A percentile compares a stretch with the other conserved stretches of the same genome.
Evolutionary conservation across 2,888 invertebrate genomes (phyloP).

Genomic region (Eilema caniola): DNA sequence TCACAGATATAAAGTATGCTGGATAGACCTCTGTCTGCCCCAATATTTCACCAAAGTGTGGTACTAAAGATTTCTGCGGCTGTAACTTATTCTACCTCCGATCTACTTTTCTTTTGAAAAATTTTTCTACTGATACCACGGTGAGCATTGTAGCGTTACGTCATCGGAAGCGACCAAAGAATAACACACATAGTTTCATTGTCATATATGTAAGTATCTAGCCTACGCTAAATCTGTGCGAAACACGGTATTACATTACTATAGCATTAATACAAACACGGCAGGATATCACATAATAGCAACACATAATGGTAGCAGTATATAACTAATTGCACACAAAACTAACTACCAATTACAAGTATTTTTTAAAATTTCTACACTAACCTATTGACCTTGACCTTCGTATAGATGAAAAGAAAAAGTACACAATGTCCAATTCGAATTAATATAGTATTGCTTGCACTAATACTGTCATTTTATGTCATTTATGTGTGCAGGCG

Average conservation of each 20-base stretch:
- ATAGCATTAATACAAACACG: neutral
- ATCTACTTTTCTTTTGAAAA: too few species aligned
- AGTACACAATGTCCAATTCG: neutral
- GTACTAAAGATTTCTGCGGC: too few species aligned
- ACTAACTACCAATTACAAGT: neutral
- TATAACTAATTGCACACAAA: slow-evolving; percentile 6
- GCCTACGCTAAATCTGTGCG: neutral
- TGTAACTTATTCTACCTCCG: neutral
- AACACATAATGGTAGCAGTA: too few species aligned
- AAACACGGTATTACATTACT: neutral
- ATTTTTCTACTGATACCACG: too few species aligned
- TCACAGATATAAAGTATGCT: neutral
- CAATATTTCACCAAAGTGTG: too few species aligned
- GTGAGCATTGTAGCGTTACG: neutral
- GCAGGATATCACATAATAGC: neutral
- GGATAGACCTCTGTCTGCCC: neutral
- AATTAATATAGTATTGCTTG: neutral
- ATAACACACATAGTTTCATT: too few species aligned
- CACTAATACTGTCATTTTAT: neutral
- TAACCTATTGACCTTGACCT: slow-evolving; percentile 6
- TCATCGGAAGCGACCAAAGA: neutral
- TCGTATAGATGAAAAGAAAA: neutral
- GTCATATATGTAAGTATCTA: neutral
- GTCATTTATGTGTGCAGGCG: too few species aligned
- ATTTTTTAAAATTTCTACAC: too few species aligned